Conservation (phyloP, 2,797 vertebrate genomes). For the Nothura maculosa region DNA sequence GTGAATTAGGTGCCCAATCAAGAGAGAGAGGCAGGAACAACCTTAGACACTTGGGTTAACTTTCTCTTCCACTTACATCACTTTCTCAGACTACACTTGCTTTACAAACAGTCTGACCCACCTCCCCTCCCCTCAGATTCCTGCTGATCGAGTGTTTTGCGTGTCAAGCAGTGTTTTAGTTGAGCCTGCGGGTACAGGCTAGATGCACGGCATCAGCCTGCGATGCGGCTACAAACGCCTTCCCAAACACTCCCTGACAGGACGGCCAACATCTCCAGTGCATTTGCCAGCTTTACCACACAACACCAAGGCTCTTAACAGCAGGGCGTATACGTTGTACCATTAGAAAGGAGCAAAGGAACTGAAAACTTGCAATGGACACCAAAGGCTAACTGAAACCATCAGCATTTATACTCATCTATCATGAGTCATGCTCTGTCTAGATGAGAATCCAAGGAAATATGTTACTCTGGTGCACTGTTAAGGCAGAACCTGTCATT, state of each 20-base stretch:
- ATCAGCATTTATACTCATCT: neutral
- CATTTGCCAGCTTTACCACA: constrained; percentile 15
- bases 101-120: neutral
- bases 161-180: neutral
- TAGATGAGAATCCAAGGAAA: neutral
- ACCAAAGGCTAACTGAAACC: neutral
- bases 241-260: constrained; percentile 56
- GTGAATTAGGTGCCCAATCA: neutral
- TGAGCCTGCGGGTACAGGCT: neutral
- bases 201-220: neutral
- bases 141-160: neutral
- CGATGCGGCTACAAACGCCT: neutral
- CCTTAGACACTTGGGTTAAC: neutral
- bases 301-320: neutral
- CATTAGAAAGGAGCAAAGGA: neutral
- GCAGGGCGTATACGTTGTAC: neutral
- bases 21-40: neutral
- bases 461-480: neutral
- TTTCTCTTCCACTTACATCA: neutral
- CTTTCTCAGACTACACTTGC: neutral
- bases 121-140: neutral
- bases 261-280: constrained; percentile 9
- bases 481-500: neutral
- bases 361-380: neutral
- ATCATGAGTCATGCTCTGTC: neutral